Base-by-base conservation (phyloP, 2,797 vertebrate species). In the Halcyon leucocephala region DNA sequence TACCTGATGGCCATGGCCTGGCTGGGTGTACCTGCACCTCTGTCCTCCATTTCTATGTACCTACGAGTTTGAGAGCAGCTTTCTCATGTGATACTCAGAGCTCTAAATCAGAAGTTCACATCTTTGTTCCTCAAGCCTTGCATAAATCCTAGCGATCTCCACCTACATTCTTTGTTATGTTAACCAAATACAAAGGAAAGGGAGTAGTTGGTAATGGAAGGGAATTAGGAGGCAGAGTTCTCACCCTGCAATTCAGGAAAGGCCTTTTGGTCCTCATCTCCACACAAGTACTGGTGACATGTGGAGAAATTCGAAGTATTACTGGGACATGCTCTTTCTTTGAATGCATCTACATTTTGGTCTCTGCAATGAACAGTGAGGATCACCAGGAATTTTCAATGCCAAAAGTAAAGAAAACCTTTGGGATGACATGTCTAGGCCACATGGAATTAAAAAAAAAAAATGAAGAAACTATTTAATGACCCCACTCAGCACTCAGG, bases 361-460 rank as follows among this genome's bases (percentile, higher is more conserved):
- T 89, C 71, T 94, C 88, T 87, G 90, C 65, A 83, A n/a, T 18
- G 41, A 33, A 58, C 24, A 72, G 16, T 35, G 65, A 88, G 80
- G 49, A 79, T 81, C 55, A 86, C 41, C 29, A 69, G 80, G 89
- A 91, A 94, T 92, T 93, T 87, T 82, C 48, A 97, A 93, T 90
- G 94, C 91, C 94, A 93, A 85, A 95, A 95, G 81, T 82, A 41
- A 31, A 17, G 28, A 86, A 72, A 55, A 15, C 33, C 51, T 82
- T 42, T 1, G 5, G 62, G 29, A 88, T n/a, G 21, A 72, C 20
- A 79, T 2, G 2, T 46, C 70, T 66, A 29, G 37, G 58, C 44
- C n/a, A 65, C 13, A 16, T 0, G 8, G 31, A 64, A 29, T 14
- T 19, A 31, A 85, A 35, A 84, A 65, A 42, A 60, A 51, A 64